Conservation (phyloP, 2,797 vertebrate species). For the Myotis pilosus region DNA sequence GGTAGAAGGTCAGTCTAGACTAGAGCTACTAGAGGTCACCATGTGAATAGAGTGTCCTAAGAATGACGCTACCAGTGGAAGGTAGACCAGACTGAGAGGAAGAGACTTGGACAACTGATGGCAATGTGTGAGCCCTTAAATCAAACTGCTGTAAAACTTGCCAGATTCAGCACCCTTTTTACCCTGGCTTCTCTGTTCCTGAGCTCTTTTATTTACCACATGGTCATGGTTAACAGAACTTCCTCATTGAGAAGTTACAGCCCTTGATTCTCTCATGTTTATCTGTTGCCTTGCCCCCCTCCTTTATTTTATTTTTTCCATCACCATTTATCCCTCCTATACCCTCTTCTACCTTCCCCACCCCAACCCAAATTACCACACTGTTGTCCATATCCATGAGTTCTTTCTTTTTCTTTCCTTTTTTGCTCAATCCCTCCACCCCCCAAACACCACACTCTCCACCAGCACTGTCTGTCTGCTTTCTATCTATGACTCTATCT, state of each 20-base stretch:
- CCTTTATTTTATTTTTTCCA: too few species aligned
- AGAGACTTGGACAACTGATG: neutral
- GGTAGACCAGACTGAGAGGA: neutral
- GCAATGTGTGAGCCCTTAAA: neutral
- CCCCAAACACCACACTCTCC: too few species aligned
- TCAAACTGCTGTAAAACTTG: neutral
- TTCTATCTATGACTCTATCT: too few species aligned
- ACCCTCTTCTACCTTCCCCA: too few species aligned
- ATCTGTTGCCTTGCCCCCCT: neutral
- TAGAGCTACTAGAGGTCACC: neutral
- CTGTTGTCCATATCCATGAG: too few species aligned
- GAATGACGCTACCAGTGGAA: neutral
- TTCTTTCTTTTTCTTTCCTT: too few species aligned
- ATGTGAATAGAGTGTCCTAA: neutral
- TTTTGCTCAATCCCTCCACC: too few species aligned
- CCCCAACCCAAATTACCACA: too few species aligned
- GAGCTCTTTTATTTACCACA: neutral
- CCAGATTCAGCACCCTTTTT: neutral
- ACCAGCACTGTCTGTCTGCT: too few species aligned
- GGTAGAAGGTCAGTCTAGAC: neutral
- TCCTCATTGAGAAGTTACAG: neutral
- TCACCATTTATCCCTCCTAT: too few species aligned
- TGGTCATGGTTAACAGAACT: neutral
- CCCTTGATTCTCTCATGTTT: neutral
- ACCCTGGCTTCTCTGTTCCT: neutral